These are phyloP conservation scores for Parnassius smintheus DNA, from an alignment of 2,888 invertebrate species.

Conservation along the genomic window DNA sequence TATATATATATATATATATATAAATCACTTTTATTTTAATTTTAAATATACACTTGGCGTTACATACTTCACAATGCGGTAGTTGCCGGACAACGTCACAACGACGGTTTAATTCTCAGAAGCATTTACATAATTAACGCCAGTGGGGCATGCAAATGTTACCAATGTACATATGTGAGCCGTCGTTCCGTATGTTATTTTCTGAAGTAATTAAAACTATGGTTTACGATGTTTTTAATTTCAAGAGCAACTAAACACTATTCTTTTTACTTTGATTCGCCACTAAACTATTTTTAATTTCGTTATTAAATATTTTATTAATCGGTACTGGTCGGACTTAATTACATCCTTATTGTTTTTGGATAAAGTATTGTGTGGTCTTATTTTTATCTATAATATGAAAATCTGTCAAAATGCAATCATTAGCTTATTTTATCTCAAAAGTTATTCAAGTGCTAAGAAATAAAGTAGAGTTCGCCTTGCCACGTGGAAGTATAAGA, in stretches of 20 bases:
- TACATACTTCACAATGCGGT: background rate
- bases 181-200: too few relatives aligned
- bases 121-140: background rate
- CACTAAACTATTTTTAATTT: background rate
- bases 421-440: conserved; percentile 26
- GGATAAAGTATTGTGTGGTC: conserved; percentile 46
- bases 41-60: too few relatives aligned
- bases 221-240: too few relatives aligned
- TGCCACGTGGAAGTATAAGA: conserved; percentile 41
- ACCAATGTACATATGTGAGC: background rate
- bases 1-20: too few relatives aligned
- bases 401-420: conserved; percentile 49
- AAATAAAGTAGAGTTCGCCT: conserved; percentile 50
- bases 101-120: conserved; percentile 3
- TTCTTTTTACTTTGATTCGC: too few relatives aligned
- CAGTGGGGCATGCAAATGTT: background rate
- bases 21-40: too few relatives aligned
- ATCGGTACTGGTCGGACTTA: conserved; percentile 39
- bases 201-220: too few relatives aligned
- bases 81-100: background rate
- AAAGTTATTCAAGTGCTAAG: conserved; percentile 20
- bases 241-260: too few relatives aligned
- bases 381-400: conserved; percentile 48
- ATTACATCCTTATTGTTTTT: conserved; percentile 35
- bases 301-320: background rate